Evolutionary conservation across 1,140 invertebrate genomes (phyloP), one percentile per base, ranked within the genome.

Genomic region (Penaeus indicus): DNA sequence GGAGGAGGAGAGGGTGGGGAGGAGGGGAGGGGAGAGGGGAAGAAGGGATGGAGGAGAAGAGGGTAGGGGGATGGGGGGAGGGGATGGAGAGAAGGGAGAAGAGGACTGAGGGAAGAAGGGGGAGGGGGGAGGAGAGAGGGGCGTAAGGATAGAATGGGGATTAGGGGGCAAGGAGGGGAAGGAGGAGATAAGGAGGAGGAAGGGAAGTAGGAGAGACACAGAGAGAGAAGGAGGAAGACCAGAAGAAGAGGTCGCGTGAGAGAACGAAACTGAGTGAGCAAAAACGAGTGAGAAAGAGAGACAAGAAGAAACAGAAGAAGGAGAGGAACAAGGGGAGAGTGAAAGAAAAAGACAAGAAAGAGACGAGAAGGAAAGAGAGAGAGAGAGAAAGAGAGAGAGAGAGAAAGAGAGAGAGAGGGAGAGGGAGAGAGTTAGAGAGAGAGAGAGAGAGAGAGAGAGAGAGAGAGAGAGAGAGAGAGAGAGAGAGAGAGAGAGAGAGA

Each of bases 361-460:
- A 60, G 47, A 60, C 19, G 54, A 60, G n/a, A 4, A 81, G 63
- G 22, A 84, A 64, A 38, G 62, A 72, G 67, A 62, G 42, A 72
- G 83, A 72, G 67, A 47, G n/a, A 32, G 82, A 84, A 32, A 67
- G 63, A 84, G 27, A 67, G 82, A 84, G 64, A 22, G 42, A 84
- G 69, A 75, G 69, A 47, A 5, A 47, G 47, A 47, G 47, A 47
- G 47, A 47, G 47, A 47, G 47, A 47, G 47, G 5, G 47, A 47
- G 47, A 47, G 47, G 5, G 47, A 47, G 47, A 47, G 7, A 13
- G 11, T n/a, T n/a, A 47, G 47, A 47, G 11, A 13, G 47, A 47
- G 11, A 10, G 7, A 47, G 54, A 11, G 16, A 54, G 11, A 13
- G 54, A 54, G 54, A 54, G 54, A 54, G 54, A 54, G 54, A 54